A percentile compares a stretch with the other conserved stretches of the same genome.
Evolutionary conservation across 2,797 vertebrate species (phyloP).

Genomic region (Labroides dimidiatus): DNA sequence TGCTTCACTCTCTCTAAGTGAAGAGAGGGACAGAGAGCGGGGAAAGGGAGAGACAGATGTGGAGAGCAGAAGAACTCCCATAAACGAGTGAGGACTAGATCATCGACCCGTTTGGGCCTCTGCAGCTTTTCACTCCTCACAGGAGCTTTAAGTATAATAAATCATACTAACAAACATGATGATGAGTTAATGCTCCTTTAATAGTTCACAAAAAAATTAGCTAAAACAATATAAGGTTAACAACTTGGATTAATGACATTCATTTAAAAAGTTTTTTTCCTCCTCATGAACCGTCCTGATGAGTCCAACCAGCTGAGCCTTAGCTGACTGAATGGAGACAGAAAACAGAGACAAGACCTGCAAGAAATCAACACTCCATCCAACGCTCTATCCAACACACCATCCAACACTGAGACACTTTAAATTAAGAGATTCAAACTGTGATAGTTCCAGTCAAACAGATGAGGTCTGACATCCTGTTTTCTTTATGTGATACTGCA

Average conservation of each 20-base stretch:
- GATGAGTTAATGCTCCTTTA: slow-evolving; percentile 50
- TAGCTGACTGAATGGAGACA: background rate
- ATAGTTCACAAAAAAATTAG: slow-evolving; percentile 47
- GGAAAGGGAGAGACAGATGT: background rate
- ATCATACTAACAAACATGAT: background rate
- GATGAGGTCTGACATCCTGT: background rate
- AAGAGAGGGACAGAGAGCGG: background rate
- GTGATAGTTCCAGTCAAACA: background rate
- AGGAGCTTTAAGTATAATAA: no score
- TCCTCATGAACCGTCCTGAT: slow-evolving; percentile 6
- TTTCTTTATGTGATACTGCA: background rate
- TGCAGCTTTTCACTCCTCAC: no score
- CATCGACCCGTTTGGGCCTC: no score
- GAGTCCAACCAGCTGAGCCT: background rate
- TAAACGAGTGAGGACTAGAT: background rate
- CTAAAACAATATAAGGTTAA: slow-evolving; percentile 47
- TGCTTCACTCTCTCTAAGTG: slow-evolving; percentile 25
- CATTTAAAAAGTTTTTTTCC: slow-evolving; percentile 11
- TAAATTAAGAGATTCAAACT: background rate
- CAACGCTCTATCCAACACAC: no score
- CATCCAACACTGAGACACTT: background rate
- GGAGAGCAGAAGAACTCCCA: background rate
- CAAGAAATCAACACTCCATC: no score
- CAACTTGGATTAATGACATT: slow-evolving; percentile 23
- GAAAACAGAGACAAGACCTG: background rate